Base-by-base conservation (phyloP, 2,888 invertebrate genomes). In the Leucophenga maculata region DNA sequence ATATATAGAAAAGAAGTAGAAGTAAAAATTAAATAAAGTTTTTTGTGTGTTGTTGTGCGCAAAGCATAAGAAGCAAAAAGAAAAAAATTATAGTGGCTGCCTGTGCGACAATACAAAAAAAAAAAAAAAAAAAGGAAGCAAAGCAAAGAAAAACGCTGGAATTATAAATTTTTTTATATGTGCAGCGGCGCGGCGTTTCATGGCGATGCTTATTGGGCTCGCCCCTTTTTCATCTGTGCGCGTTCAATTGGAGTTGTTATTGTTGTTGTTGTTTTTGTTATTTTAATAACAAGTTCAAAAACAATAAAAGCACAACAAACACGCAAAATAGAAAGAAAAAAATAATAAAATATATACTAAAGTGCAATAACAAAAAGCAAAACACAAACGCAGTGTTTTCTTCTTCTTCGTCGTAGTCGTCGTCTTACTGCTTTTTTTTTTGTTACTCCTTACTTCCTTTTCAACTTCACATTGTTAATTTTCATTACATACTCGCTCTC, bases 11-110 rank as follows among this genome's bases (percentile, higher is more conserved):
- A 64, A 4, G 20, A 64, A 62, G 39, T 46, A 8, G 6, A 46
- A 48, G 44, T 39, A 11, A 6, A 22, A 22, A 74, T 75, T 74
- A 79, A 79, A 74, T 72, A 75, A 74, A 77, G 22, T 55, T 55
- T 18, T 22, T 14, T n/a, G n/a, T n/a, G n/a, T n/a, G n/a, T 26
- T 22, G 22, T 22, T 55, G 13, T 22, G 55, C 55, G 9, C n/a
- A 50, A 22, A 22, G 55, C 26, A 55, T n/a, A n/a, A n/a, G n/a
- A n/a, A n/a, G n/a, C n/a, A 13, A 55, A 22, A 14, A 22, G 1
- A 22, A 39, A 13, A 60, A 60, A 39, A 39, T 14, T 16, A 16
- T 14, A 31, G 1, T 18, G 39, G 44, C 44, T 11, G 3, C 18
- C 32, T n/a, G 16, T n/a, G 31, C 60, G 60, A 20, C 55, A 20